Conservation (phyloP, 2,888 invertebrate species). For the Horisme vitalbata region DNA sequence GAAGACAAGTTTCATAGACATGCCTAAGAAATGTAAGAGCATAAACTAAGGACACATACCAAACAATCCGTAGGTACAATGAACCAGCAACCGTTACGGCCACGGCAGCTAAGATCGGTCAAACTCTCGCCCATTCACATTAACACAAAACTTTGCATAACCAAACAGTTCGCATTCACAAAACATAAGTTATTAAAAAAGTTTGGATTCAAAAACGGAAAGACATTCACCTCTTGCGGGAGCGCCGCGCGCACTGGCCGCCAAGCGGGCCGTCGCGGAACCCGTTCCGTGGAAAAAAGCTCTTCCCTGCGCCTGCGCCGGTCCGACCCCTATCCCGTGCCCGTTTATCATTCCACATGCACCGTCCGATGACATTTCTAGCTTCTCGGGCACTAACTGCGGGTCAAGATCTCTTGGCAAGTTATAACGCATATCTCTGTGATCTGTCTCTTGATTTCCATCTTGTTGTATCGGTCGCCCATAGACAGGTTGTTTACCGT, state of each 20-base stretch:
- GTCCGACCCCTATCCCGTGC: constrained; percentile 72
- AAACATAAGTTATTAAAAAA: constrained; percentile 35
- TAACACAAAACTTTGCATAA: constrained; percentile 41
- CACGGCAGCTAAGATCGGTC: constrained; percentile 57
- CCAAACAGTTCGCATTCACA: constrained; percentile 32
- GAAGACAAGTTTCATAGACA: constrained; percentile 10
- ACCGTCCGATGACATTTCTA: constrained; percentile 59
- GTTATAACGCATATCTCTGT: constrained; percentile 3
- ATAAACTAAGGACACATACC: constrained; percentile 62
- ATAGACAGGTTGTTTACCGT: constrained; percentile 56
- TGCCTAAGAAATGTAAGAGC: constrained; percentile 14
- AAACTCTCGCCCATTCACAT: constrained; percentile 57
- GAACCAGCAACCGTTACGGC: constrained; percentile 66
- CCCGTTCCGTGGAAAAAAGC: constrained; percentile 85
- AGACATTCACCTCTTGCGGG: constrained; percentile 78
- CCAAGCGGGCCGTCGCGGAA: constrained; percentile 80
- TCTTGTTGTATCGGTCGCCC: constrained; percentile 62
- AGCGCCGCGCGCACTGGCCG: constrained; percentile 83
- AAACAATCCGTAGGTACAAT: constrained; percentile 56
- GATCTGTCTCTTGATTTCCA: constrained; percentile 28
- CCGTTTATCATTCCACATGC: constrained; percentile 64
- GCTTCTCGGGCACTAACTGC: constrained; percentile 76
- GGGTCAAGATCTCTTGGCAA: constrained; percentile 52
- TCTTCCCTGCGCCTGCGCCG: constrained; percentile 69
- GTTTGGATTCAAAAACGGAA: constrained; percentile 51